These are phyloP conservation scores for Tylochromis polylepis DNA, from an alignment of 2,113 vertebrate genomes.

Conservation along the genomic window DNA sequence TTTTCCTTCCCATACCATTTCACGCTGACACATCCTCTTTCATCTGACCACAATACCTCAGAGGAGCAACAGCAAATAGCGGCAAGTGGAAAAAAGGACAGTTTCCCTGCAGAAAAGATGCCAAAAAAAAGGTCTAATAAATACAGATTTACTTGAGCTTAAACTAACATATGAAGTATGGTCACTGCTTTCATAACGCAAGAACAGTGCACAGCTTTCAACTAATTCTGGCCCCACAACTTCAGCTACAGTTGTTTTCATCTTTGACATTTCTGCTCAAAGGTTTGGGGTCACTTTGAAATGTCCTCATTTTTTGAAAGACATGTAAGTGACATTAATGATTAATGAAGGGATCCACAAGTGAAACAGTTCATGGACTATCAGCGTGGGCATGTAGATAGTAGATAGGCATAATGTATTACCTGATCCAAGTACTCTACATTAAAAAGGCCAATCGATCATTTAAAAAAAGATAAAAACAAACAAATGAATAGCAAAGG, in stretches of 20 bases:
- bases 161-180: background rate
- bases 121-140: background rate
- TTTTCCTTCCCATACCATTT: conserved; percentile 15
- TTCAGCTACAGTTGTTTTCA: background rate
- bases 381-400: background rate
- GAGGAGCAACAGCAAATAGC: background rate
- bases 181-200: background rate
- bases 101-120: background rate
- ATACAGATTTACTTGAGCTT: background rate
- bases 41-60: background rate
- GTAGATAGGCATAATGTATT: background rate
- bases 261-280: background rate
- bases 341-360: background rate
- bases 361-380: background rate
- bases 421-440: background rate
- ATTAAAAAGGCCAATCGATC: background rate
- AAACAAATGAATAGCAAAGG: background rate
- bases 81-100: background rate
- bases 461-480: background rate
- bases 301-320: background rate
- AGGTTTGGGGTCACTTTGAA: background rate
- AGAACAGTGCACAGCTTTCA: background rate
- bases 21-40: conserved; percentile 26
- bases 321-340: background rate
- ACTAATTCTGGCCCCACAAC: background rate